These are phyloP conservation scores for Taenioides sp. DNA, from an alignment of 2,797 vertebrate genomes.

Conservation along the genomic window DNA sequence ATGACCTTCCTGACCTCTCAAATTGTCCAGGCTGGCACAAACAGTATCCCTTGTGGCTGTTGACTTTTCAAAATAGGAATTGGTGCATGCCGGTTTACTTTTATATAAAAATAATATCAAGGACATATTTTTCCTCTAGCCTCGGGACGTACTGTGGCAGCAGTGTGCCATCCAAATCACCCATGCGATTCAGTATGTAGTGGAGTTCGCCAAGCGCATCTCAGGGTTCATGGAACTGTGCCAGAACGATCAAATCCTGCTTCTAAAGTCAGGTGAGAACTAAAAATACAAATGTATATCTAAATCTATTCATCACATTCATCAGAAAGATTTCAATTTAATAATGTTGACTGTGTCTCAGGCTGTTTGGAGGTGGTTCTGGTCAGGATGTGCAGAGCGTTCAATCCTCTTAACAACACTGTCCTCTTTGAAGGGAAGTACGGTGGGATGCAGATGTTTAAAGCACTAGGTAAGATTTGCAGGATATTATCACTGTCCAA, in stretches of 20 bases:
- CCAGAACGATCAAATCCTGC: conserved; percentile 99
- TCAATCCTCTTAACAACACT: conserved; percentile 99
- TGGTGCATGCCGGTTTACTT: not conserved
- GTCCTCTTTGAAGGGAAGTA: conserved; percentile 99
- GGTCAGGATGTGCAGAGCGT: conserved; percentile 98
- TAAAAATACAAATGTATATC: not conserved
- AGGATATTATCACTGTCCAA: not conserved
- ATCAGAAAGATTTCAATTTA: not conserved
- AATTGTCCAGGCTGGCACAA: not conserved
- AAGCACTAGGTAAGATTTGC: conserved; percentile 87
- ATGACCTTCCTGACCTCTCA: not conserved
- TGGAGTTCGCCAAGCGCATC: conserved; percentile 99
- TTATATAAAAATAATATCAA: conserved; percentile 10
- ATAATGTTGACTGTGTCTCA: conserved; percentile 51
- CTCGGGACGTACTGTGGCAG: conserved; percentile 96
- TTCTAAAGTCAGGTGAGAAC: conserved; percentile 95
- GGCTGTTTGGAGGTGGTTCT: conserved; percentile 98
- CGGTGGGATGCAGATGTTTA: conserved; percentile 99
- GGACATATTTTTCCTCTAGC: conserved; percentile 74
- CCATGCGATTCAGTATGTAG: conserved; percentile 98
- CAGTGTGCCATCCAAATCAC: conserved; percentile 99
- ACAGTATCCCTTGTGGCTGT: not conserved
- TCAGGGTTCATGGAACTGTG: conserved; percentile 99
- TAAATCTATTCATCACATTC: not conserved
- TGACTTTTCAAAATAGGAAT: conserved; percentile 5